phyloP scores from a whole-genome alignment of 2,797 vertebrate genomes.

The Glyptemys insculpta region DNA sequence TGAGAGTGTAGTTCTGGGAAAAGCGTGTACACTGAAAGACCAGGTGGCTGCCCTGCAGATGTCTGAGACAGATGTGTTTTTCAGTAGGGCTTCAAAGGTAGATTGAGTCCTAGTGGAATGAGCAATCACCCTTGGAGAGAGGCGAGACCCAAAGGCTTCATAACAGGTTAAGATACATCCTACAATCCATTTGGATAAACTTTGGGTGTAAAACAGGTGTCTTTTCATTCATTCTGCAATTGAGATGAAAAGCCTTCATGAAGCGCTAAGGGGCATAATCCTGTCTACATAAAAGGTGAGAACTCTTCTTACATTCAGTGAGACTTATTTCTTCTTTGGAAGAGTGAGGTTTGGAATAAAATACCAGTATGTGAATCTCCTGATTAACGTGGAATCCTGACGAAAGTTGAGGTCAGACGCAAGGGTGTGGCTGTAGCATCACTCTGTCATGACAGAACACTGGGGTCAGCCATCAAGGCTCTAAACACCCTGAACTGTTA shows the following conservation, averaged over 20 bases:
- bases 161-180: not conserved
- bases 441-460: not conserved
- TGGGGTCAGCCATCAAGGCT: not conserved
- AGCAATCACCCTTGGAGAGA: not conserved
- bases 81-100: not conserved
- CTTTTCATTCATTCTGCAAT: not conserved
- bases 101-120: not conserved
- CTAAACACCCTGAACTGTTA: not conserved
- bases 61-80: not conserved
- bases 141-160: not conserved
- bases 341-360: not conserved
- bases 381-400: not conserved
- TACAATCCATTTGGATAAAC: not conserved
- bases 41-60: not conserved
- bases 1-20: not conserved
- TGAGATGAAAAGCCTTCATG: not conserved
- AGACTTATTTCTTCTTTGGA: not conserved
- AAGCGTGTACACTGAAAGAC: not conserved
- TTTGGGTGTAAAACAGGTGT: not conserved
- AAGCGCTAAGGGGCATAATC: not conserved
- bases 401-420: not conserved
- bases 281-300: not conserved
- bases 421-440: not conserved
- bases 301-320: not conserved
- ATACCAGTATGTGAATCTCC: not conserved